A percentile compares a stretch with the other conserved stretches of the same genome.
Conservation (phyloP, 2,113 vertebrate species). For the Caracal caracal region DNA sequence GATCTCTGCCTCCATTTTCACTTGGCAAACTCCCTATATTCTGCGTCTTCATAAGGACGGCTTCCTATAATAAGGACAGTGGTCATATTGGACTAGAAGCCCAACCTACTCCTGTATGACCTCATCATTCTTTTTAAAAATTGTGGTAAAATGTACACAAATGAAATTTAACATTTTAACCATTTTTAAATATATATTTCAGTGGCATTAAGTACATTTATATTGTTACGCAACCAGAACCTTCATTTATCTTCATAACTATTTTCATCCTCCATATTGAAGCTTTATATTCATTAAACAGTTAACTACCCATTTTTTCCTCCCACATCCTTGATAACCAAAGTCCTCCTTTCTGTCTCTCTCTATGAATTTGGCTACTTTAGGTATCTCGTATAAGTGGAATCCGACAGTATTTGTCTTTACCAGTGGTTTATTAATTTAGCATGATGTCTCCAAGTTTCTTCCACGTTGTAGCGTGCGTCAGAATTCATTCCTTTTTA, state of each 20-base stretch:
- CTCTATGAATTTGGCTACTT: neutral
- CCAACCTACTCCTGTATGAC: neutral
- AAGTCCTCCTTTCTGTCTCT: neutral
- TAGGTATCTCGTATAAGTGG: neutral
- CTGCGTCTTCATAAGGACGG: neutral
- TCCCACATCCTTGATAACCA: neutral
- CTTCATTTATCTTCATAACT: neutral
- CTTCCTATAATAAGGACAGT: neutral
- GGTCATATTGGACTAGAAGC: neutral
- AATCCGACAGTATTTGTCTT: neutral
- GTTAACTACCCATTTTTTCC: neutral
- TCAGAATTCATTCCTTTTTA: neutral
- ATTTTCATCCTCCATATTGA: neutral
- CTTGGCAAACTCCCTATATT: neutral
- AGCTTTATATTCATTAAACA: neutral
- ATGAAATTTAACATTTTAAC: neutral
- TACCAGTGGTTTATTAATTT: neutral
- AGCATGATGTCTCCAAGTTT: neutral
- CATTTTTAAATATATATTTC: neutral
- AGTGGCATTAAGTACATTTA: neutral
- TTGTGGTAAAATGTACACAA: neutral
- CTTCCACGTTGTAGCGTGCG: neutral
- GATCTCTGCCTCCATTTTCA: neutral
- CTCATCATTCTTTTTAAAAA: neutral
- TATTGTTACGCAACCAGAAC: neutral